Conservation (phyloP, 2,888 invertebrate genomes). For the Conus canariensis region DNA sequence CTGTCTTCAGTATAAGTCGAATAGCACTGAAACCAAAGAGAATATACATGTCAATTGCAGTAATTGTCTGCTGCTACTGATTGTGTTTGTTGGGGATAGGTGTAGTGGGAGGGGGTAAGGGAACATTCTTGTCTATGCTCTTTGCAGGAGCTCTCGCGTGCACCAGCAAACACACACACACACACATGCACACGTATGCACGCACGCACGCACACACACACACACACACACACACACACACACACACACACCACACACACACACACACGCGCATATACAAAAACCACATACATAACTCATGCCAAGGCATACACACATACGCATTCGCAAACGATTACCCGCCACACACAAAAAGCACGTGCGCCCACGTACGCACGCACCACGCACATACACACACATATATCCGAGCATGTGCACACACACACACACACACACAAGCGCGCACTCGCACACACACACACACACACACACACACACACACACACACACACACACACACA, state of each 20-base stretch:
- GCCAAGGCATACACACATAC: background rate
- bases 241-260: background rate
- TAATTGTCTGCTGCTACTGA: too few relatives aligned
- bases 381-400: background rate
- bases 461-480: conserved; percentile 1
- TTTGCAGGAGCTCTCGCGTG: too few relatives aligned
- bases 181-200: background rate
- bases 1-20: too few relatives aligned
- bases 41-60: too few relatives aligned
- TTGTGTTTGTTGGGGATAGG: too few relatives aligned
- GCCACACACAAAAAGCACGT: background rate
- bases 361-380: too few relatives aligned
- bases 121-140: too few relatives aligned
- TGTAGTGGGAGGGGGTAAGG: too few relatives aligned
- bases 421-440: too few relatives aligned
- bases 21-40: too few relatives aligned
- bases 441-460: background rate
- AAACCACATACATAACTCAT: background rate
- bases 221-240: background rate
- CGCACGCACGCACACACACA: background rate
- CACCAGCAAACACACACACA: background rate
- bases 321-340: background rate
- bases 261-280: background rate
- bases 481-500: too few relatives aligned
- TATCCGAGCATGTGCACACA: background rate